These are phyloP conservation scores for Tetropium fuscum DNA, from an alignment of 2,888 invertebrate species.

Conservation along the genomic window DNA sequence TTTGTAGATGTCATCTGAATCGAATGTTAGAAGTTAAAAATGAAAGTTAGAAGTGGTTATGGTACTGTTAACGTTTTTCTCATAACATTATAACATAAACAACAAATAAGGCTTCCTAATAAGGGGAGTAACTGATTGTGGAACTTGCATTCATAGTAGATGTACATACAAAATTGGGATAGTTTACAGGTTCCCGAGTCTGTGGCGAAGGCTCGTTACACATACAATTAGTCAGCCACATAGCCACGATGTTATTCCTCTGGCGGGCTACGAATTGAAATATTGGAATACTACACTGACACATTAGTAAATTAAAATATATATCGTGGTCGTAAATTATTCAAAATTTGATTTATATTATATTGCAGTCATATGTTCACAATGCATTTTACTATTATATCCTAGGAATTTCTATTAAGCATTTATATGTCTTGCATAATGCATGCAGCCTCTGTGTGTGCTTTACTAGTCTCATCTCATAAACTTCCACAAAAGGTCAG, in stretches of 20 bases:
- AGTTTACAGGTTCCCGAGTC: neutral
- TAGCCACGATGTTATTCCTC: slow-evolving; percentile 4
- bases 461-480: neutral
- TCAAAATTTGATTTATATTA: slow-evolving; percentile 23
- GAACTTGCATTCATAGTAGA: too few species aligned
- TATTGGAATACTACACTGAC: slow-evolving; percentile 17
- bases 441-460: too few species aligned
- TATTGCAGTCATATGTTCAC: slow-evolving; percentile 3
- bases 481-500: neutral
- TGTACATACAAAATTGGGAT: neutral
- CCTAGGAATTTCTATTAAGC: slow-evolving; percentile 8
- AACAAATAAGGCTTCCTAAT: too few species aligned
- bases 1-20: too few species aligned
- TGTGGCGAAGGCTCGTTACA: slow-evolving; percentile 3
- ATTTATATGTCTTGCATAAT: neutral
- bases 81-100: too few species aligned
- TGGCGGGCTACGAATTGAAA: slow-evolving; percentile 14
- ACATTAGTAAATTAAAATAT: slow-evolving; percentile 25
- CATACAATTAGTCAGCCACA: slow-evolving; percentile 20
- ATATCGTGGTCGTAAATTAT: slow-evolving; percentile 14
- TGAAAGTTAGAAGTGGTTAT: too few species aligned
- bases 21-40: too few species aligned
- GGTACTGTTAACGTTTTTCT: too few species aligned
- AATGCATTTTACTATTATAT: slow-evolving; percentile 13
- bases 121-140: too few species aligned